Evolutionary conservation across 2,113 vertebrate species (phyloP).

Genomic region (Pollachius pollachius): DNA sequence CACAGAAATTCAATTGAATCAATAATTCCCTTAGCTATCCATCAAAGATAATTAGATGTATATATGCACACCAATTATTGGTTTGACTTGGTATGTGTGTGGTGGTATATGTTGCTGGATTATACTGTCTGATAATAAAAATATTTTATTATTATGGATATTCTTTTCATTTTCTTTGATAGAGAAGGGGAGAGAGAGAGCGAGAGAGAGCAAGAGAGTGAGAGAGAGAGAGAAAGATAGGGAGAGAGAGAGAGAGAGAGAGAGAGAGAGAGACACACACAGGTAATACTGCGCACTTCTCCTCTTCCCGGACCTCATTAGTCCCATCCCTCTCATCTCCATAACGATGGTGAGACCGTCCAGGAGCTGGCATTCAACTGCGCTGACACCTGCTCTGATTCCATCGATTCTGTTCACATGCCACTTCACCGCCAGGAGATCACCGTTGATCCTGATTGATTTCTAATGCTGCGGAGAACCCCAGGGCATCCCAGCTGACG

Average conservation of each 20-base stretch:
- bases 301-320: conserved; percentile 29
- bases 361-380: conserved; percentile 34
- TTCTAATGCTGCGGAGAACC: not conserved
- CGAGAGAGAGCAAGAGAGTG: not conserved
- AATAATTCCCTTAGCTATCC: no score
- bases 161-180: no score
- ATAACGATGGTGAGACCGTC: conserved; percentile 31
- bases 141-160: no score
- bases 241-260: no score
- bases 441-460: conserved; percentile 5
- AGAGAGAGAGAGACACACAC: conserved; percentile 13
- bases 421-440: conserved; percentile 15
- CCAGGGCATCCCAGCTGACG: not conserved
- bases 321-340: conserved; percentile 41
- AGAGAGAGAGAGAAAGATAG: no score
- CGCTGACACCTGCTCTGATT: conserved; percentile 22
- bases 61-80: no score
- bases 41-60: no score
- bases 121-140: no score
- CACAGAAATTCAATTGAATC: no score
- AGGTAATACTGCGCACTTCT: conserved; percentile 49
- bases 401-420: conserved; percentile 34
- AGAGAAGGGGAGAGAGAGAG: no score
- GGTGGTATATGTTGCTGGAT: no score
- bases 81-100: no score